Percentiles rank a stretch among this genome's conserved stretches.
Conservation (phyloP, 2,888 invertebrate species). For the Strigamia crassipes region DNA sequence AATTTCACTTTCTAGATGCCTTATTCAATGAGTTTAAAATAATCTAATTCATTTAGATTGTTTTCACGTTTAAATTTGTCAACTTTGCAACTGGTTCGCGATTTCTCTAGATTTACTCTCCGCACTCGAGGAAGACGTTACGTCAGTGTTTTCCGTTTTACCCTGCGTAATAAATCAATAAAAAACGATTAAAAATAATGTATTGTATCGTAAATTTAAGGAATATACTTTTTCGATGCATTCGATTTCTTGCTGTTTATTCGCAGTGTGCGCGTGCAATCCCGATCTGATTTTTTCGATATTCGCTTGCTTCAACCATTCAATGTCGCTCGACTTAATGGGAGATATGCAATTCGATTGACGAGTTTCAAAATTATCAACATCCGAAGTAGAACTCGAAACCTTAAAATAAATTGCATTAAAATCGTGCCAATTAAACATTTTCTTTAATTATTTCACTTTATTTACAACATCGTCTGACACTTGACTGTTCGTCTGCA, state of each 20-base stretch:
- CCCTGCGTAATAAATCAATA: background rate
- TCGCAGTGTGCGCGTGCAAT: background rate
- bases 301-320: conserved; percentile 8
- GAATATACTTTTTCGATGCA: background rate
- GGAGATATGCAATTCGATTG: background rate
- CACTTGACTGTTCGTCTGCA: background rate
- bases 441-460: background rate
- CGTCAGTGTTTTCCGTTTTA: background rate
- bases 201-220: background rate
- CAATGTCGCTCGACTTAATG: background rate
- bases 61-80: background rate
- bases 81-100: background rate
- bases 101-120: background rate
- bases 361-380: background rate
- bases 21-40: background rate
- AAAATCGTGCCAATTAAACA: background rate
- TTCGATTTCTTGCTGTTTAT: background rate
- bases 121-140: background rate
- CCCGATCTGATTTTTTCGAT: conserved; percentile 18
- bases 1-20: background rate
- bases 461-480: background rate
- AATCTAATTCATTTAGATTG: background rate
- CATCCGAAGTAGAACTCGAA: background rate
- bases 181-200: background rate
- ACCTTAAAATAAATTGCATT: background rate